Conservation (phyloP, 2,888 invertebrate species). For the Geophilus truncorum region DNA sequence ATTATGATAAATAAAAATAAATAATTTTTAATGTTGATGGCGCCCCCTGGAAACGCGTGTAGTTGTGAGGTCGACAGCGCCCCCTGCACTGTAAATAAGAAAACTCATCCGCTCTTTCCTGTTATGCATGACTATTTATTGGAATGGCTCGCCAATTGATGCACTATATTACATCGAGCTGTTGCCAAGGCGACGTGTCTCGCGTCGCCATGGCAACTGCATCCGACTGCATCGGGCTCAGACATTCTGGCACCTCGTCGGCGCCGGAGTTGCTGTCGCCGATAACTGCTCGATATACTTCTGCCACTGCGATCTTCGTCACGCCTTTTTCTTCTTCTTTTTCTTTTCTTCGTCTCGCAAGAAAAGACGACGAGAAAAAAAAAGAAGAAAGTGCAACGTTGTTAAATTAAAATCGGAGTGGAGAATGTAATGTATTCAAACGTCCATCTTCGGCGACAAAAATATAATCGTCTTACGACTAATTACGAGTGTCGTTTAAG, state of each 20-base stretch:
- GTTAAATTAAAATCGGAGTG: not conserved
- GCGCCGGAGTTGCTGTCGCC: constrained; percentile 7
- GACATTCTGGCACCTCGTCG: constrained; percentile 14
- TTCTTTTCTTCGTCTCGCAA: not conserved
- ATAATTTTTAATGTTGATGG: too few relatives aligned
- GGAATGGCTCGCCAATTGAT: constrained; percentile 24
- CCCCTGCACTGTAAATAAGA: not conserved
- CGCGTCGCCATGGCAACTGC: constrained; percentile 19
- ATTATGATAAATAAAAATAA: too few relatives aligned
- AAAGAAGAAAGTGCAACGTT: not conserved
- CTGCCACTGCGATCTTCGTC: not conserved
- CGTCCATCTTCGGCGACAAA: not conserved
- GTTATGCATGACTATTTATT: constrained; percentile 25
- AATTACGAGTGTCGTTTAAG: not conserved
- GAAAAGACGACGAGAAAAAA: not conserved
- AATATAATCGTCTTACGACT: not conserved
- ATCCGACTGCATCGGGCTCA: constrained; percentile 19
- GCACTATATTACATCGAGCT: constrained; percentile 2
- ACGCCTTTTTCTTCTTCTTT: not conserved
- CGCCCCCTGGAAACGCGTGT: too few relatives aligned
- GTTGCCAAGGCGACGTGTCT: constrained; percentile 8
- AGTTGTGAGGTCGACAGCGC: too few relatives aligned
- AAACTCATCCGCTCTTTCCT: not conserved
- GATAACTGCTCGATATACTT: constrained; percentile 12
- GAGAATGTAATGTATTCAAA: not conserved